Evolutionary conservation across 2,797 vertebrate genomes (phyloP), one percentile per base, ranked within the genome.

Genomic region (Gallinago stenura): DNA sequence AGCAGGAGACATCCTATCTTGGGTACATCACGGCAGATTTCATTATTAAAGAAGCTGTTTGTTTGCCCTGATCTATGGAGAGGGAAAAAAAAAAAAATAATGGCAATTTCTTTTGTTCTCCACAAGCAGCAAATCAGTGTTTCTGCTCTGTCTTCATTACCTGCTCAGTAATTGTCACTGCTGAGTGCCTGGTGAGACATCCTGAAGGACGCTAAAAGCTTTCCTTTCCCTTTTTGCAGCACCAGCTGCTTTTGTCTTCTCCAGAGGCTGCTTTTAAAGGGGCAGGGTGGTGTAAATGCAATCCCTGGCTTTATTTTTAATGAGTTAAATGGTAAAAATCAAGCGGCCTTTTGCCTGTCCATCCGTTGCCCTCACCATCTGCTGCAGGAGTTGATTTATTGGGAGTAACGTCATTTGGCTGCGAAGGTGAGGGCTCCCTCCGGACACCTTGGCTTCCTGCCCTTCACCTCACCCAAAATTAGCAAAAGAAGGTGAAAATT

Each of bases 81-180:
- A 12, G 13, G 31, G 9, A 28, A 39, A 28, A n/a, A 19, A 28
- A 12, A n/a, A 30, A 33, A 25, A 46, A 46, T 46, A 22, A 46
- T 13, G 4, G 56, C 51, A 21, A 35, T 84, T 62, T 84, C 75
- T 95, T 95, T 87, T 91, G 83, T 87, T 82, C 86, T 78, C 76
- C 48, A 21, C 57, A 35, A 78, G 85, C 35, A 90, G 91, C 70
- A 91, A 87, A 95, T 90, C 51, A 48, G 57, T n/a, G 58, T 71
- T 90, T 70, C 70, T 87, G 70, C 73, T 93, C 89, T 45, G 43
- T 84, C 85, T 93, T 93, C 93, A 82, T 96, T 91, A 95, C 79
- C 89, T 84, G 79, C 91, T 72, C 82, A 4, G 57, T 78, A 82
- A 95, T 66, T 82, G 91, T 70, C 82, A n/a, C 70, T 41, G 37